Conservation (phyloP, 2,797 vertebrate species). For the Balearica regulorum region DNA sequence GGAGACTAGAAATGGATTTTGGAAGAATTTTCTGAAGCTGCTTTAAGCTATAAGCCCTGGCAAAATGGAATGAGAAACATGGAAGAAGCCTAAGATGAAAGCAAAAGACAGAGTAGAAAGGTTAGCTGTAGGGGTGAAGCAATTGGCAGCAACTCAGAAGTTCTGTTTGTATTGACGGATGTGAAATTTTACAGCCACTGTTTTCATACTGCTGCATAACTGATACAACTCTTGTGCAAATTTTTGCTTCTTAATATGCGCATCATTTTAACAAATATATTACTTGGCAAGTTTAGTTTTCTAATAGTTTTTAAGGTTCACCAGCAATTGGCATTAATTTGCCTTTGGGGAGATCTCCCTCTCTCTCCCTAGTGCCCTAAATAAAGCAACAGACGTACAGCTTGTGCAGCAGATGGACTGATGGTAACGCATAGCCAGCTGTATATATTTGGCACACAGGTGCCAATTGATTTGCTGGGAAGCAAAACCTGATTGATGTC, state of each 20-base stretch:
- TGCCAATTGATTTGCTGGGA: neutral
- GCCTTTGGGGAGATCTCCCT: neutral
- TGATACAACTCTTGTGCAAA: neutral
- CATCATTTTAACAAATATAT: neutral
- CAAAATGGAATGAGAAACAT: neutral
- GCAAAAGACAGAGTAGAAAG: neutral
- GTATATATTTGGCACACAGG: neutral
- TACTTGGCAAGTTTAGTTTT: conserved; percentile 12
- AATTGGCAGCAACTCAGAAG: neutral
- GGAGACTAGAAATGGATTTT: neutral
- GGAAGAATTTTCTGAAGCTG: neutral
- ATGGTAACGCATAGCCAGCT: neutral
- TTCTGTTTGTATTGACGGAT: neutral
- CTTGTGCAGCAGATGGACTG: neutral
- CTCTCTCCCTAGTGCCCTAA: neutral
- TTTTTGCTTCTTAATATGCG: neutral
- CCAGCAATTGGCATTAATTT: conserved; percentile 32
- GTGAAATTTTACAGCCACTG: neutral
- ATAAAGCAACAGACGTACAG: neutral
- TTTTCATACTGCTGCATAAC: neutral
- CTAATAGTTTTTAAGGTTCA: neutral
- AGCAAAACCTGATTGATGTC: neutral
- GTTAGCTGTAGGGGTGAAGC: neutral
- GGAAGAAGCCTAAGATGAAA: neutral
- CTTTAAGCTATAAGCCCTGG: neutral